Conservation (phyloP, 2,113 vertebrate genomes). For the Corythaixoides concolor region DNA sequence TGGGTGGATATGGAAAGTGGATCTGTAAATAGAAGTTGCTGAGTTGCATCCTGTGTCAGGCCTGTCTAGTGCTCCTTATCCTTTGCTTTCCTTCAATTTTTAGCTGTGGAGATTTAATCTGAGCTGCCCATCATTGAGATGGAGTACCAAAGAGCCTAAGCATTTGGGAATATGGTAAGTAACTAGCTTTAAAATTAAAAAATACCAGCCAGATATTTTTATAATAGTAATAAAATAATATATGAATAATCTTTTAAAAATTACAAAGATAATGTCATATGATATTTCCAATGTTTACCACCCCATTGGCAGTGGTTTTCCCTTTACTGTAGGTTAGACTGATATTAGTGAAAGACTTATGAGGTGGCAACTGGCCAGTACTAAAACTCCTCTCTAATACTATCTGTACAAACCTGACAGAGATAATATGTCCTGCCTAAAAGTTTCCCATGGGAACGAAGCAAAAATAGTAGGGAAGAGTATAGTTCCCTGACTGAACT, state of each 20-base stretch:
- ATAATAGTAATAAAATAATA: not conserved
- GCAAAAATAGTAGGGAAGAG: not conserved
- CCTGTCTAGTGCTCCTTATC: not conserved
- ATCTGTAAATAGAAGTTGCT: conserved; percentile 46
- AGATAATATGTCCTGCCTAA: not conserved
- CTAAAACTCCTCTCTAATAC: not conserved
- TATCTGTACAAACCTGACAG: not conserved
- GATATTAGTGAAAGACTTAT: not conserved
- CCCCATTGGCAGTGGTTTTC: not conserved
- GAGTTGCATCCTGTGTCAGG: conserved; percentile 9
- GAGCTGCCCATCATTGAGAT: not conserved
- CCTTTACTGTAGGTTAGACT: not conserved
- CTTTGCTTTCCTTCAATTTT: conserved; percentile 4
- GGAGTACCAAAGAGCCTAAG: not conserved
- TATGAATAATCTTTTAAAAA: not conserved
- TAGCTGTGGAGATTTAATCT: not conserved
- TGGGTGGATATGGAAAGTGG: conserved; percentile 13
- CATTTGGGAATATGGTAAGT: not conserved
- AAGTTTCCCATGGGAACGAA: not conserved
- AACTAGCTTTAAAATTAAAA: not conserved
- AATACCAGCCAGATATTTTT: not conserved
- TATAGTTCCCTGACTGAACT: not conserved
- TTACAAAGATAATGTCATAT: not conserved
- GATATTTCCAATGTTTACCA: not conserved
- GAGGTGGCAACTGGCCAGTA: not conserved